These are phyloP conservation scores for Pipra filicauda DNA, from an alignment of 2,113 vertebrate species.

Conservation along the genomic window DNA sequence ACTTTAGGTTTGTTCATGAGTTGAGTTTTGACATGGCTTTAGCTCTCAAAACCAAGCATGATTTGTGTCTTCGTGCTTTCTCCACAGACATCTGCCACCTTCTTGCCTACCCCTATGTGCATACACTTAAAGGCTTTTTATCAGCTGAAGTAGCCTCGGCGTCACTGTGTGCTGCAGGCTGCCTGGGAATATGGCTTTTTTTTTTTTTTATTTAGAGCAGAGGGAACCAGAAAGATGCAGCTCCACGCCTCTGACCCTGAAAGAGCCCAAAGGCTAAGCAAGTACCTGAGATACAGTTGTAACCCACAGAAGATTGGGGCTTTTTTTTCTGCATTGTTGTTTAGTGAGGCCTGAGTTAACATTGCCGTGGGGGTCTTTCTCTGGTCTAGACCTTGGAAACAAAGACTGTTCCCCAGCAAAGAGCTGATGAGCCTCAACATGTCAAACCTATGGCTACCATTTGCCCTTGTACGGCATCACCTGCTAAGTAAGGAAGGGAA, in stretches of 20 bases:
- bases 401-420: neutral
- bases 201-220: neutral
- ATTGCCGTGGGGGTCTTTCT: neutral
- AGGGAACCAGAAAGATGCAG: neutral
- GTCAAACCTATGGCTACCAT: neutral
- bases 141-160: neutral
- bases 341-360: neutral
- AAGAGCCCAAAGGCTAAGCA: neutral
- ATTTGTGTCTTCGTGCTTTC: neutral
- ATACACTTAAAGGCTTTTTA: neutral
- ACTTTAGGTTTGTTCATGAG: neutral
- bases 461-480: neutral
- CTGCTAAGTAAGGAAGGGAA: slow-evolving; percentile 44
- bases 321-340: neutral
- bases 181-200: neutral
- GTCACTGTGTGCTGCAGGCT: neutral
- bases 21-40: neutral
- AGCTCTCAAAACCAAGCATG: neutral
- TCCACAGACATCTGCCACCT: neutral
- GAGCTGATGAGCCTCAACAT: slow-evolving; percentile 12
- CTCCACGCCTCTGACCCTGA: neutral
- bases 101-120: neutral
- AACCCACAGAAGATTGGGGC: neutral
- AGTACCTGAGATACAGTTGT: neutral
- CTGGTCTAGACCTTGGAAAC: slow-evolving; percentile 8